Percentiles rank a stretch among this genome's conserved stretches.
Conservation (phyloP, 2,888 invertebrate species). For the Megaustenia siamemsis region DNA sequence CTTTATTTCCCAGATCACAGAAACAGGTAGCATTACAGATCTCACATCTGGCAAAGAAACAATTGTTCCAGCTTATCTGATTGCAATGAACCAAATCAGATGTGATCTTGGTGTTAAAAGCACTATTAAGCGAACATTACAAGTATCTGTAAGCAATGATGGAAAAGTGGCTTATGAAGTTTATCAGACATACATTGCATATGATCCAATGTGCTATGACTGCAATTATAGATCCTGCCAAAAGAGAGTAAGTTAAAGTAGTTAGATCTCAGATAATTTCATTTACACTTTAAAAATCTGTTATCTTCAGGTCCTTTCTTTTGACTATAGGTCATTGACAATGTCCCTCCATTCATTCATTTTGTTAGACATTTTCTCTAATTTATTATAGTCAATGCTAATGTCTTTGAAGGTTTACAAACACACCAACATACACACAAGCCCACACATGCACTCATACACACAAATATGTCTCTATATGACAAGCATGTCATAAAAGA, state of each 20-base stretch:
- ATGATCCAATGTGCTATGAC: slow-evolving; percentile 54
- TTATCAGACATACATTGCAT: slow-evolving; percentile 53
- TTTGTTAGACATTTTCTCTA: no score
- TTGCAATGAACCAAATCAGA: slow-evolving; percentile 40
- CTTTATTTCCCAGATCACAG: slow-evolving; percentile 33
- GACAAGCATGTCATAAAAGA: no score
- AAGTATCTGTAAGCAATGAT: slow-evolving; percentile 58
- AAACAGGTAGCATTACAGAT: slow-evolving; percentile 33
- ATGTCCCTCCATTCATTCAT: no score
- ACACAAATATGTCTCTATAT: no score
- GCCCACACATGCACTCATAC: no score
- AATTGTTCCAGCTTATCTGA: slow-evolving; percentile 39
- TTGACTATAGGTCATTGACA: no score
- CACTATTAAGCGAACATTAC: slow-evolving; percentile 33
- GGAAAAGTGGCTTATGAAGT: slow-evolving; percentile 33
- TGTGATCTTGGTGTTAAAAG: slow-evolving; percentile 35
- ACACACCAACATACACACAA: no score
- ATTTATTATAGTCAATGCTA: no score
- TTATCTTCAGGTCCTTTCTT: no score
- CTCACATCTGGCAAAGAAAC: slow-evolving; percentile 20
- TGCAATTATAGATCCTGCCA: slow-evolving; percentile 48
- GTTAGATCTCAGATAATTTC: background rate
- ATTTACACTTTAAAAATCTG: no score
- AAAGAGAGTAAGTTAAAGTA: slow-evolving; percentile 31
- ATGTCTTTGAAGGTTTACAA: no score